Percentiles rank a stretch among this genome's conserved stretches.
Evolutionary conservation across 2,888 invertebrate species (phyloP).

Genomic region (Agrypnus murinus): DNA sequence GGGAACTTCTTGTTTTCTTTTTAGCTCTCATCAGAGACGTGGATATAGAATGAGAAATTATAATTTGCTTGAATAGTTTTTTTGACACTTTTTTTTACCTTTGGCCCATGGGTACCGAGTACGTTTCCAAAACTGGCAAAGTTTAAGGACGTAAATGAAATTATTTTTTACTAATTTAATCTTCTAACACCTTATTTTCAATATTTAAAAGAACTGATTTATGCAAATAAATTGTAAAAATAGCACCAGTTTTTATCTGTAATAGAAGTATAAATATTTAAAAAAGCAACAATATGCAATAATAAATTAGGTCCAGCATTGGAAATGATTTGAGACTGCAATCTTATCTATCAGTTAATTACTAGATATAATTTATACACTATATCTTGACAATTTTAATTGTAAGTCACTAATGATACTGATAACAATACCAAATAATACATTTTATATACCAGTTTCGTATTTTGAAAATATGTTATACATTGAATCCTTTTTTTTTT

Average conservation of each 20-base stretch:
- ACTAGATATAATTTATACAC: not conserved
- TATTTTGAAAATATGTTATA: slow-evolving; percentile 2
- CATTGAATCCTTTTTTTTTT: not conserved
- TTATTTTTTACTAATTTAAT: too few relatives aligned
- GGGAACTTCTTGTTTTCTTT: too few relatives aligned
- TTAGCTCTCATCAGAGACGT: too few relatives aligned
- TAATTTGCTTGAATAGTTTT: too few relatives aligned
- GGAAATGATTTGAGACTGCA: not conserved
- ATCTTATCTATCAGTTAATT: not conserved
- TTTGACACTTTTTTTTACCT: too few relatives aligned
- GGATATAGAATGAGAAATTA: too few relatives aligned
- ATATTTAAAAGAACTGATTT: slow-evolving; percentile 7
- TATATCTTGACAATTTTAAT: not conserved
- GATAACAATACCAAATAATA: not conserved
- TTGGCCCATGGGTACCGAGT: too few relatives aligned
- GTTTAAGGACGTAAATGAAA: too few relatives aligned
- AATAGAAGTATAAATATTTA: slow-evolving; percentile 18
- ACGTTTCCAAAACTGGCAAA: too few relatives aligned
- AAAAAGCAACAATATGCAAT: slow-evolving; percentile 20
- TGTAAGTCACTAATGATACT: slow-evolving; percentile 3
- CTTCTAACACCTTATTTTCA: not conserved
- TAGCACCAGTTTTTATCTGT: slow-evolving; percentile 31
- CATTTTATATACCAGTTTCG: not conserved
- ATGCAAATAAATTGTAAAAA: slow-evolving; percentile 32
- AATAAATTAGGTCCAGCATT: slow-evolving; percentile 9